Base-by-base conservation (phyloP, 2,888 invertebrate species). In the Agrotis exclamationis region DNA sequence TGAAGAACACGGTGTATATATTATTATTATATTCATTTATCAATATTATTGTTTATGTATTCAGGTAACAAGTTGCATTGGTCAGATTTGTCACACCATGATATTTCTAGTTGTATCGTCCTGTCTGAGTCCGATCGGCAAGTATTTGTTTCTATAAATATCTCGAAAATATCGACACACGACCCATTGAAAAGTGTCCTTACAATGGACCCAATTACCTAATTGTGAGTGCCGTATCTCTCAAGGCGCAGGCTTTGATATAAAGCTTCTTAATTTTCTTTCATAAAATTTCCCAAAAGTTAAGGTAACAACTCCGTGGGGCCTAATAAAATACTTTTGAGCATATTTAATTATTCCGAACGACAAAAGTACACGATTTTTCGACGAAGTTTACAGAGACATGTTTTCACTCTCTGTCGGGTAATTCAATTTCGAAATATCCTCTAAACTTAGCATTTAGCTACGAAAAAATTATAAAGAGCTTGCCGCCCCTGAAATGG, bases 351-450 rank as follows among this genome's bases (percentile, higher is more conserved):
- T 85, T 75, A 85, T 84, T 71, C 70, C 20, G 58, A 54, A 64
- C 73, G 70, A 74, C 45, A 70, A 71, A 83, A 78, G 63, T 67
- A 64, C 60, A 45, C 66, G 45, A 67, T 80, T 79, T 81, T 76
- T 62, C 69, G 51, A 28, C 39, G 58, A 81, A 79, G 63, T 80
- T 79, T 76, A 66, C 70, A 79, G 70, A 83, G 76, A 79, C 74
- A 76, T 83, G 74, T 84, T 87, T 85, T 83, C 67, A 76, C 74
- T 82, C 74, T 76, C 65, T 70, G 44, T 11, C 54, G 63, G 58
- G 62, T 86, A 84, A 85, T 86, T 87, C 66, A 85, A 85, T 86
- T 85, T 83, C 63, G 59, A 68, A 76, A 78, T 80, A 77, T 73
- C 63, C 74, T 73, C 59, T 78, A 67, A 85, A 77, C 60, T 82